These are phyloP conservation scores for Xiphophorus couchianus DNA, from an alignment of 2,113 vertebrate species.

Conservation along the genomic window DNA sequence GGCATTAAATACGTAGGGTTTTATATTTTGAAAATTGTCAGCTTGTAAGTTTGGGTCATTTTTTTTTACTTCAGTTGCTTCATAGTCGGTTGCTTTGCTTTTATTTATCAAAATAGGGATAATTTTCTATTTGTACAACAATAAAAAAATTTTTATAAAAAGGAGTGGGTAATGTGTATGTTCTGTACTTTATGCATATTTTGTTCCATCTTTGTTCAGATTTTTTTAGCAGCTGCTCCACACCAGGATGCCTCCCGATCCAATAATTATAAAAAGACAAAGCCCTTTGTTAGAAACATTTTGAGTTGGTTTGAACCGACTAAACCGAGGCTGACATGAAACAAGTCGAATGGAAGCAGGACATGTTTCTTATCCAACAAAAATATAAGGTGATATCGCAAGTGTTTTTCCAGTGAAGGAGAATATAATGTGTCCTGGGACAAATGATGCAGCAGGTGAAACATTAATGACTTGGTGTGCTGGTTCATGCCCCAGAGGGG, in stretches of 20 bases:
- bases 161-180: background rate
- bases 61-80: background rate
- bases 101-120: background rate
- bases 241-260: background rate
- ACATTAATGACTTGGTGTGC: slow-evolving; percentile 61
- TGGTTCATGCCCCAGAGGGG: slow-evolving; percentile 48
- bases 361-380: background rate
- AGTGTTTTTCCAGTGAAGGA: slow-evolving; percentile 37
- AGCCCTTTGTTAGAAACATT: background rate
- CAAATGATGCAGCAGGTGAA: slow-evolving; percentile 46
- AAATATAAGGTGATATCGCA: background rate
- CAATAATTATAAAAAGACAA: background rate
- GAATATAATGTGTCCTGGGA: slow-evolving; percentile 27
- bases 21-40: too few relatives aligned
- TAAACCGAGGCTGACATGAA: background rate
- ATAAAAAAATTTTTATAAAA: background rate
- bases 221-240: background rate
- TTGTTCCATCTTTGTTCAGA: background rate
- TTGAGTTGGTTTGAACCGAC: background rate
- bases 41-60: too few relatives aligned
- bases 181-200: background rate
- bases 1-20: background rate
- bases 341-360: background rate
- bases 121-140: background rate
- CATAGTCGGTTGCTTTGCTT: background rate